Evolutionary conservation across 2,797 vertebrate species (phyloP).

Genomic region (Muraenolepis orangiensis): DNA sequence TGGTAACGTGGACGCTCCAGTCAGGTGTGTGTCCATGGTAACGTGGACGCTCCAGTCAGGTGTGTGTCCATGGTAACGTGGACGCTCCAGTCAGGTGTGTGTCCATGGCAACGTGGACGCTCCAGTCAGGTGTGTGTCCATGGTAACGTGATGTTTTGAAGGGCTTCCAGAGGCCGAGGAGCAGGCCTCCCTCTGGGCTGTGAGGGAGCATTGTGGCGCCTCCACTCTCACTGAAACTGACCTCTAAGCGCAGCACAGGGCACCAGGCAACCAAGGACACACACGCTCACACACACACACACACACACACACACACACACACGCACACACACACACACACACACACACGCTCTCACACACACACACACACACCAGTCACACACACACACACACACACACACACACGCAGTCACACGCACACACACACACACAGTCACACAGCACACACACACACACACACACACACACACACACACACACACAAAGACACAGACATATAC

Average conservation of each 20-base stretch:
- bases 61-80: too few relatives aligned
- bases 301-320: slow-evolving; percentile 3
- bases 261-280: slow-evolving; percentile 27
- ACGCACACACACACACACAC: not conserved
- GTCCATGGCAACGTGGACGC: too few relatives aligned
- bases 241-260: slow-evolving; percentile 56
- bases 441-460: not conserved
- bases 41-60: too few relatives aligned
- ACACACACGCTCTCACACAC: not conserved
- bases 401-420: slow-evolving; percentile 7
- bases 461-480: too few relatives aligned
- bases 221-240: slow-evolving; percentile 45
- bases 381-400: too few relatives aligned
- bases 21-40: too few relatives aligned
- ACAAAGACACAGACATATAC: too few relatives aligned
- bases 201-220: slow-evolving; percentile 57
- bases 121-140: slow-evolving; percentile 62
- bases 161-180: slow-evolving; percentile 49
- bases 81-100: too few relatives aligned
- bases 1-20: too few relatives aligned
- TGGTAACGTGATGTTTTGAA: slow-evolving; percentile 71
- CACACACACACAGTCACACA: not conserved
- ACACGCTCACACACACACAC: slow-evolving; percentile 9
- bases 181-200: slow-evolving; percentile 45
- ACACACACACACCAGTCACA: too few relatives aligned